Evolutionary conservation across 2,113 vertebrate species (phyloP).

Genomic region (Seriola rivoliana): DNA sequence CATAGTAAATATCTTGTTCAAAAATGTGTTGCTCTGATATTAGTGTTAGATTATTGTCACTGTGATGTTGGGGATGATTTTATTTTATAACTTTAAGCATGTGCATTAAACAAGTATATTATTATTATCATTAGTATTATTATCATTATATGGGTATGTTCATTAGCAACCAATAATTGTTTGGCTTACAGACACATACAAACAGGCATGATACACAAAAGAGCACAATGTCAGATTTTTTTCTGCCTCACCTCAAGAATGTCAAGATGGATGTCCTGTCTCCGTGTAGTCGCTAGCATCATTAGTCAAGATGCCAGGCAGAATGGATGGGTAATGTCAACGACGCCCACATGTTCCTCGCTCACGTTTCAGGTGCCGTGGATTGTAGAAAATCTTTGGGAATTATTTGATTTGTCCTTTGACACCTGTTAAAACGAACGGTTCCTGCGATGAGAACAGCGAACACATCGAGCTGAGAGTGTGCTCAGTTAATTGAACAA

Average conservation of each 20-base stretch:
- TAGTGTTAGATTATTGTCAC: no score
- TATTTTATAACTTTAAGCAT: background rate
- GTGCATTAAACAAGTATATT: background rate
- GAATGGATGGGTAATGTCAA: slow-evolving; percentile 28
- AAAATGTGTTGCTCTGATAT: no score
- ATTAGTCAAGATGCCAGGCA: slow-evolving; percentile 32
- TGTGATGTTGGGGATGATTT: no score
- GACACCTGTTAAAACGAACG: slow-evolving; percentile 30
- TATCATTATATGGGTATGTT: background rate
- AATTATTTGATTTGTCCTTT: slow-evolving; percentile 15
- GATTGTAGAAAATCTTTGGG: background rate
- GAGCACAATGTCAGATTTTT: background rate
- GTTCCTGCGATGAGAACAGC: background rate
- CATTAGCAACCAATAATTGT: background rate
- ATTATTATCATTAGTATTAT: no score
- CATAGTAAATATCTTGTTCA: slow-evolving; percentile 9
- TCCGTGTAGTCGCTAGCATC: background rate
- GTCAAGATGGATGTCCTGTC: slow-evolving; percentile 29
- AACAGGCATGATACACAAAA: background rate
- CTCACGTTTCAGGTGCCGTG: background rate
- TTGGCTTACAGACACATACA: background rate
- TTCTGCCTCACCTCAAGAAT: slow-evolving; percentile 27
- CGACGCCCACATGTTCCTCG: background rate
- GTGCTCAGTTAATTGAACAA: background rate
- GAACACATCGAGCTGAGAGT: background rate